Evolutionary conservation across 2,888 invertebrate genomes (phyloP).

Genomic region (Aspidiotus destructor): DNA sequence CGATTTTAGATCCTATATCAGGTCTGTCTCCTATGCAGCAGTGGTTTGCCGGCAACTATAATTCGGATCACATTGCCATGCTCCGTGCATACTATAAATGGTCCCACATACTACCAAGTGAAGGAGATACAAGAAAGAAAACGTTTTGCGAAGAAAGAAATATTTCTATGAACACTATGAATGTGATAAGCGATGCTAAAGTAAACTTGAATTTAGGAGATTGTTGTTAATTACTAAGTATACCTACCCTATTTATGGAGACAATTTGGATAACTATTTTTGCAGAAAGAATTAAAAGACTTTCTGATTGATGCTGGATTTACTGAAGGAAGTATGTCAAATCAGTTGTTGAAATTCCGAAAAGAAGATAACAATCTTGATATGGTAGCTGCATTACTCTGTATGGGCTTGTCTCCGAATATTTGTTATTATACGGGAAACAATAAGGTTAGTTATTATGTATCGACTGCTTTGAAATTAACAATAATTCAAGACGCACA

Average conservation of each 20-base stretch:
- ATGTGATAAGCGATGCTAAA: slow-evolving; percentile 87
- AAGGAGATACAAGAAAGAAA: slow-evolving; percentile 58
- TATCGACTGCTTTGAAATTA: too few species aligned
- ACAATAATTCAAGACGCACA: too few species aligned
- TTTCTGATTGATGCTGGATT: slow-evolving; percentile 68
- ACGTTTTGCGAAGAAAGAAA: slow-evolving; percentile 87
- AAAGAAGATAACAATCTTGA: slow-evolving; percentile 67
- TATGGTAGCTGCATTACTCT: slow-evolving; percentile 70
- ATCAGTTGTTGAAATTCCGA: slow-evolving; percentile 54
- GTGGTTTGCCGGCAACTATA: slow-evolving; percentile 72
- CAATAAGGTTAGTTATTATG: slow-evolving; percentile 55
- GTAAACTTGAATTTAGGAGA: slow-evolving; percentile 38
- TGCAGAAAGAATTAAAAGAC: slow-evolving; percentile 55
- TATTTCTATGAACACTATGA: slow-evolving; percentile 75
- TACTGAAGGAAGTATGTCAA: slow-evolving; percentile 73
- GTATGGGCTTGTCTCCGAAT: slow-evolving; percentile 91
- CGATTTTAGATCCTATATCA: slow-evolving; percentile 49
- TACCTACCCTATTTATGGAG: not conserved
- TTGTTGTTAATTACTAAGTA: not conserved
- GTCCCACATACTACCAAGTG: slow-evolving; percentile 47
- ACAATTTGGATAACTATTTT: not conserved
- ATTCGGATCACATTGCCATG: slow-evolving; percentile 92
- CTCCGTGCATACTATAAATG: slow-evolving; percentile 75
- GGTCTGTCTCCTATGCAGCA: slow-evolving; percentile 76
- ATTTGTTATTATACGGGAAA: slow-evolving; percentile 93